These are phyloP conservation scores for Cyprinodon brontotheroides DNA, from an alignment of 2,113 vertebrate genomes.

Conservation along the genomic window DNA sequence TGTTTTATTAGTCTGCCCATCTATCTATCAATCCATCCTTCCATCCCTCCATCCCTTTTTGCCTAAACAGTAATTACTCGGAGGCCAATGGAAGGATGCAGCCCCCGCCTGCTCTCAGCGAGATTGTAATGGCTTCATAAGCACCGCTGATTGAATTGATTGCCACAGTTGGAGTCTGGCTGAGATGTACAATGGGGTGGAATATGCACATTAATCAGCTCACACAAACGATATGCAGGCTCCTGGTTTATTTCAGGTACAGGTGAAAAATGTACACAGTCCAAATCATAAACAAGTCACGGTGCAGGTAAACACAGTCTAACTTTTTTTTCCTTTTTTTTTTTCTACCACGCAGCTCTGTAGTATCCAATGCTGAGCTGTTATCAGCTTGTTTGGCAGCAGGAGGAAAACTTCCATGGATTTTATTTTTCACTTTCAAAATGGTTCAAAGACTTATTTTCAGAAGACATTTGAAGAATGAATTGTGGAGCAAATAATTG, in stretches of 20 bases:
- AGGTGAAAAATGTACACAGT: slow-evolving; percentile 41
- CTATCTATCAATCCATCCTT: slow-evolving; percentile 36
- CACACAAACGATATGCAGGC: slow-evolving; percentile 45
- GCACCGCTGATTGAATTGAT: slow-evolving; percentile 78
- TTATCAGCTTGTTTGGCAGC: not conserved
- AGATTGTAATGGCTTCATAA: slow-evolving; percentile 79
- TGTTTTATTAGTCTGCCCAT: slow-evolving; percentile 54
- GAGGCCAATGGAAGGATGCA: slow-evolving; percentile 69
- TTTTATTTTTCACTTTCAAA: too few relatives aligned
- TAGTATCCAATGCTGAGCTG: not conserved
- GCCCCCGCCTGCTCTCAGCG: slow-evolving; percentile 67
- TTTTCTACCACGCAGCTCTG: not conserved
- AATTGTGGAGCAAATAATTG: not conserved
- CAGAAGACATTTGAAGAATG: not conserved
- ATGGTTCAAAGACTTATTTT: not conserved
- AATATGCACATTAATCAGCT: slow-evolving; percentile 74
- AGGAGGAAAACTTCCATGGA: not conserved
- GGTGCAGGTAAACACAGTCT: slow-evolving; percentile 1
- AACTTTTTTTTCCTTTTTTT: not conserved
- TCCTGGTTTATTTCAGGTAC: slow-evolving; percentile 65
- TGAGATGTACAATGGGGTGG: slow-evolving; percentile 61
- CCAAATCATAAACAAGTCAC: slow-evolving; percentile 15
- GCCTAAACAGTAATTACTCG: slow-evolving; percentile 71
- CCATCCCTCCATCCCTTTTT: slow-evolving; percentile 43
- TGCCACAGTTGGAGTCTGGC: slow-evolving; percentile 75